Base-by-base conservation (phyloP, 2,113 vertebrate species). In the Gorsachius goisagi region DNA sequence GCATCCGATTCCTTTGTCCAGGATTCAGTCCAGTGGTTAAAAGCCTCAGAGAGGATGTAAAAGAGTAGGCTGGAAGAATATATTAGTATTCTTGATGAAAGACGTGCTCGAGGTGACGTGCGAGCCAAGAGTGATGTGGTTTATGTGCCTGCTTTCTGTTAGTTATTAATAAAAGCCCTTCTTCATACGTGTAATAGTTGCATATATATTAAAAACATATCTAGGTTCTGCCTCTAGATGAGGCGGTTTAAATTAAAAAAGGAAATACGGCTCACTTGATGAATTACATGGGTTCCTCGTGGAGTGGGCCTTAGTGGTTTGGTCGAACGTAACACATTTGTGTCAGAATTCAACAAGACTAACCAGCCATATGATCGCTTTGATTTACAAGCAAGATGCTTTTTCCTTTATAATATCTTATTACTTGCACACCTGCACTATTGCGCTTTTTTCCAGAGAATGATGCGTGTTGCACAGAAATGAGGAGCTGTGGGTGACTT, bases 21-120 rank as follows among this genome's bases (percentile, higher is more conserved):
- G 24, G 90, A 62, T 94, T 93, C 63, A 62, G 86, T 66, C 71
- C 82, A 23, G 79, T 92, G 75, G 94, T 90, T 85, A 55, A 90
- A 95, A 93, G 91, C n/a, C 52, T 52, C 83, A 21, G 72, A 89
- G 91, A 68, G 53, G 41, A 88, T 74, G 58, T 64, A 88, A 89
- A 94, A 67, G 8, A 76, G 45, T 71, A 79, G 52, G 50, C 53
- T 77, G 62, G 80, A 68, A 24, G 90, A 91, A 95, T 90, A 73
- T 53, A 14, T 89, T 94, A 64, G 50, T 49, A 7, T 76, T 67
- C 50, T 15, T 6, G 39, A 85, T 94, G 92, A 84, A 81, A 92
- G 90, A 67, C 2, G 0, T 9, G 55, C 22, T 26, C 64, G 76
- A 74, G 76, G 58, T 37, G 72, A 71, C 1, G 17, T 2, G 2